A percentile compares a stretch with the other conserved stretches of the same genome.
Conservation (phyloP, 2,797 vertebrate genomes). For the Cyprinodon diabolis region DNA sequence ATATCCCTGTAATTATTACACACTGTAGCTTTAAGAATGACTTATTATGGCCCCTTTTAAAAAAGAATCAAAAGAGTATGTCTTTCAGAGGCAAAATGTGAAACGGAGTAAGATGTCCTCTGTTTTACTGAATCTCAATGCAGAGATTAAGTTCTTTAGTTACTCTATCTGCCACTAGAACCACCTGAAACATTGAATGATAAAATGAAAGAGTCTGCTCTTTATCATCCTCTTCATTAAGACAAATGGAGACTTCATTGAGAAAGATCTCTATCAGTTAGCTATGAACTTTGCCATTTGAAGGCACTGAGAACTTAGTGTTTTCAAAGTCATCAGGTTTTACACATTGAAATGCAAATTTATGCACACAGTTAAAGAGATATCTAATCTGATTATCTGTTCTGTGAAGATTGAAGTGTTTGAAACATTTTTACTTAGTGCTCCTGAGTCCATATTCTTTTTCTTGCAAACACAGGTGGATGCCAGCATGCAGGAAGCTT, state of each 20-base stretch:
- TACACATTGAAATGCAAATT: conserved; percentile 48
- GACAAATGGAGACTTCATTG: conserved; percentile 28
- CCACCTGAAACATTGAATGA: neutral
- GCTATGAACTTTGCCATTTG: conserved; percentile 29
- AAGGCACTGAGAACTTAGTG: conserved; percentile 20
- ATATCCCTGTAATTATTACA: too few species aligned
- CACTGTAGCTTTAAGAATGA: neutral
- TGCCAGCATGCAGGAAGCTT: neutral
- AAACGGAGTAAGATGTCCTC: neutral
- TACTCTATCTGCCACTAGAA: neutral
- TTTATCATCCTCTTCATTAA: conserved; percentile 43
- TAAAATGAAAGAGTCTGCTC: conserved; percentile 17
- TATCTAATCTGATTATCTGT: conserved; percentile 46
- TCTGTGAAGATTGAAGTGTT: conserved; percentile 4
- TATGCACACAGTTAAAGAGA: conserved; percentile 14
- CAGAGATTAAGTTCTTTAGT: neutral
- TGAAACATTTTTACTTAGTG: conserved; percentile 18
- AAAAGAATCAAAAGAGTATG: neutral
- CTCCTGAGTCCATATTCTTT: conserved; percentile 4
- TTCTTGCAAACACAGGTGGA: conserved; percentile 8
- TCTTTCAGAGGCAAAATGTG: neutral
- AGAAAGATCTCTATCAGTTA: conserved; percentile 29
- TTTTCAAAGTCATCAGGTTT: conserved; percentile 41
- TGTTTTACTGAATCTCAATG: neutral
- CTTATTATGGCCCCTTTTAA: neutral